Evolutionary conservation across 64 coral and sea anemone genomes (phyloP).

Genomic region (Pocillopora verrucosa): DNA sequence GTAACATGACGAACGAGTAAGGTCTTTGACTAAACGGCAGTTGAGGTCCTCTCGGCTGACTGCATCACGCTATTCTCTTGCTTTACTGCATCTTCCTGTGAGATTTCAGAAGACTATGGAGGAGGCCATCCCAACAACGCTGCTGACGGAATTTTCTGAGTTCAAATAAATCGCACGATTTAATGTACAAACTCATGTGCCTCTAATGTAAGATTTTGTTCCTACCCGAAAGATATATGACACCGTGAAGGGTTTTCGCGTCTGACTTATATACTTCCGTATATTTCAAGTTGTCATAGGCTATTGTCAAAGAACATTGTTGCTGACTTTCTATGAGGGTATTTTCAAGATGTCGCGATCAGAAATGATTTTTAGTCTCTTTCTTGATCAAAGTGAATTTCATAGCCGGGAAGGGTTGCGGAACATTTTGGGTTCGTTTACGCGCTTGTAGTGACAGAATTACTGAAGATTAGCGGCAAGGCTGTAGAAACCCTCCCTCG

Average conservation of each 20-base stretch:
- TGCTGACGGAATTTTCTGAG: neutral
- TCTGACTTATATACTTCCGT: too few species aligned
- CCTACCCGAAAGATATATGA: neutral
- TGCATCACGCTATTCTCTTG: too few species aligned
- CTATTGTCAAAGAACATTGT: too few species aligned
- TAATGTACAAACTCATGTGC: too few species aligned
- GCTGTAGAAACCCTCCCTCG: neutral
- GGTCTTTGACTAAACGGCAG: too few species aligned
- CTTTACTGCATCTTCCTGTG: too few species aligned
- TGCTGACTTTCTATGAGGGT: too few species aligned
- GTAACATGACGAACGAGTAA: too few species aligned
- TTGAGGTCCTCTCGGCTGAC: too few species aligned
- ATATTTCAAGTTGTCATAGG: too few species aligned
- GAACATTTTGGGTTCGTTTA: slow-evolving; percentile 20
- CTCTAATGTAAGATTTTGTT: neutral
- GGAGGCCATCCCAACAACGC: neutral
- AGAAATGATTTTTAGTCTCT: neutral
- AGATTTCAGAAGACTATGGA: too few species aligned
- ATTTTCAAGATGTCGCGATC: neutral
- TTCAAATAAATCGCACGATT: neutral
- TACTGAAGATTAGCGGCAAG: neutral
- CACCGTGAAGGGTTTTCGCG: neutral
- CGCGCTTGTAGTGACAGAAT: neutral
- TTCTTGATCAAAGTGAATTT: slow-evolving; percentile 3
- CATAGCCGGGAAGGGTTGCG: neutral